Evolutionary conservation across 2,888 invertebrate species (phyloP).

Genomic region (Clepsis dumicolana): DNA sequence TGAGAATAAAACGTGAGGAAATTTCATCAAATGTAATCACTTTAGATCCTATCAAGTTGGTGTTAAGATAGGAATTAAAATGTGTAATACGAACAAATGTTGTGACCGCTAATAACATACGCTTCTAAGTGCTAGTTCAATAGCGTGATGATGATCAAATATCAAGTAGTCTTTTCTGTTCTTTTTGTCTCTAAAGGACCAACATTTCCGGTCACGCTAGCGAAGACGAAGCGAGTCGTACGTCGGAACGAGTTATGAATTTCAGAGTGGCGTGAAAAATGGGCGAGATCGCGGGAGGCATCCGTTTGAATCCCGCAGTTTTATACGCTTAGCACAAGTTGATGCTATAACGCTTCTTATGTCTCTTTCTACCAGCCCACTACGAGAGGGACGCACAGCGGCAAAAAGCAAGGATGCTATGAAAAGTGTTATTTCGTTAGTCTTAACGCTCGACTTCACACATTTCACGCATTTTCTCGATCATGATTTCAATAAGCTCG

Average conservation of each 20-base stretch:
- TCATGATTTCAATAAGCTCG: neutral
- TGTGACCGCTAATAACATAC: too few species aligned
- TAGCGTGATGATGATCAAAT: too few species aligned
- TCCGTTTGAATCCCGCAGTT: slow-evolving; percentile 53
- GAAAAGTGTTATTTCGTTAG: slow-evolving; percentile 26
- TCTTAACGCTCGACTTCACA: slow-evolving; percentile 26
- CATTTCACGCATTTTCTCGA: slow-evolving; percentile 7
- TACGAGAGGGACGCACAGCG: slow-evolving; percentile 2
- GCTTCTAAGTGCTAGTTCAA: too few species aligned
- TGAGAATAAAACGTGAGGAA: neutral
- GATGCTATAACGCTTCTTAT: neutral
- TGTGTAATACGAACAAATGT: too few species aligned
- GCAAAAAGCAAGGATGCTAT: neutral
- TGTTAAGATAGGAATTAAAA: neutral
- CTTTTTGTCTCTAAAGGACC: neutral
- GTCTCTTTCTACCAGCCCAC: neutral
- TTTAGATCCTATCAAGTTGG: neutral
- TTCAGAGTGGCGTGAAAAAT: slow-evolving; percentile 72
- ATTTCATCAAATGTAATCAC: neutral
- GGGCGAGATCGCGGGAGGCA: slow-evolving; percentile 57
- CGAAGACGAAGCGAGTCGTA: slow-evolving; percentile 50
- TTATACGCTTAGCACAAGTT: slow-evolving; percentile 7
- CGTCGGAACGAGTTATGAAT: slow-evolving; percentile 73
- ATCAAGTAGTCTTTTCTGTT: neutral
- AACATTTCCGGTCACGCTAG: slow-evolving; percentile 23